Evolutionary conservation across 2,797 vertebrate genomes (phyloP), one percentile per base, ranked within the genome.

Genomic region (Malurus leucopterus): DNA sequence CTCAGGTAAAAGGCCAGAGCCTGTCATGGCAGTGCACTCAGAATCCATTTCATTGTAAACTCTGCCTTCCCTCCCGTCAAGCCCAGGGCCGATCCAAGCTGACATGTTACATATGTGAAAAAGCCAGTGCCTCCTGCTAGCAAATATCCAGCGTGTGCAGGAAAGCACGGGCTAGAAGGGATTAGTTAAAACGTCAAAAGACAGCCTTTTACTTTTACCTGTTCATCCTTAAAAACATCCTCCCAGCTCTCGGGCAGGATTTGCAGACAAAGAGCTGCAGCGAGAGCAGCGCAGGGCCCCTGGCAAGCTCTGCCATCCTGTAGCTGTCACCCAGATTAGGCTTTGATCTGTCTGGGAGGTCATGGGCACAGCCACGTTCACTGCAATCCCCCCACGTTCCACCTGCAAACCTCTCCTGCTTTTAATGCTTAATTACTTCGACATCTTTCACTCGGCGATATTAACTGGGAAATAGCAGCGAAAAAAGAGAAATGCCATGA

Each of bases 71-170:
- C 93, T 94, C 69, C 94, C 95, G 96, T 97, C 95, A 97, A 95
- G 94, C 95, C 97, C 97, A 95, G 84, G 84, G 95, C 96, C 98
- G 88, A 98, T 98, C 96, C 94, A 94, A 98, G 97, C 97, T 98
- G 99, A 99, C 99, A 99, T 97, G 96, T 86, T 97, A 96, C 99
- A 98, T 99, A 99, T 99, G 98, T 98, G 98, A 98, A 99, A 99
- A 99, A 99, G 99, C 96, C 98, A 99, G 98, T 97, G 97, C 96
- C 97, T 97, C 98, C 98, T 99, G 97, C 98, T 98, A 99, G 99
- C 99, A 97, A 98, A 98, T 97, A 96, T 98, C 95, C 89, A 96
- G 97, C 98, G 98, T 96, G 98, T 97, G 98, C 98, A 98, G 97
- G 95, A 98, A 98, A 98, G 96, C 98, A 95, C 97, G 95, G 97